These are phyloP conservation scores for Drosophila equinoxialis DNA, from an alignment of 1,140 invertebrate species.

Conservation along the genomic window DNA sequence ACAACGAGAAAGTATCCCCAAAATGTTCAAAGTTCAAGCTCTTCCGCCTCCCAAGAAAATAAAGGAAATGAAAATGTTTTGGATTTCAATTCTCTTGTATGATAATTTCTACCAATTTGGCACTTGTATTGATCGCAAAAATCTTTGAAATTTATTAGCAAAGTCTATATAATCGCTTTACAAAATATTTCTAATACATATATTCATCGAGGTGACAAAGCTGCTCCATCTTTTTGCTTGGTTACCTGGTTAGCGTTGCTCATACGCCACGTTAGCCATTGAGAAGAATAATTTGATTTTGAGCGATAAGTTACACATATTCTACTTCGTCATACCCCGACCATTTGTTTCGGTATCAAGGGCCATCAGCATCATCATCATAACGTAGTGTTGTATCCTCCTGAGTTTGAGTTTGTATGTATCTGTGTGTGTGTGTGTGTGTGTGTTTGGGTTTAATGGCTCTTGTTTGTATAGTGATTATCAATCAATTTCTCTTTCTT, in stretches of 20 bases:
- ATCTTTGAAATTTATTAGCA: not conserved
- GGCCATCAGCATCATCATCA: conserved; percentile 13
- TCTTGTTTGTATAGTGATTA: conserved; percentile 49
- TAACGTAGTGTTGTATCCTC: conserved; percentile 13
- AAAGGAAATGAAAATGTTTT: not conserved
- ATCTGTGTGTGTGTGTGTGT: not conserved
- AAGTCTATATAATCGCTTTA: not conserved
- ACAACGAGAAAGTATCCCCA: not conserved
- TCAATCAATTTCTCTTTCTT: conserved; percentile 46
- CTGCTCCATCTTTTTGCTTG: not conserved
- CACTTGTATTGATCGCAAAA: not conserved
- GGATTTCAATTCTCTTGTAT: not conserved
- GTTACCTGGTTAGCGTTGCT: conserved; percentile 3
- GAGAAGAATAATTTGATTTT: conserved; percentile 16
- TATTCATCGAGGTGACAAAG: not conserved
- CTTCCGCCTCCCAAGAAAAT: not conserved
- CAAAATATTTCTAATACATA: not conserved
- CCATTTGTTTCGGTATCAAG: conserved; percentile 6
- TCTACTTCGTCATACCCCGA: not conserved
- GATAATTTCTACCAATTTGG: not conserved
- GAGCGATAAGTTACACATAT: not conserved
- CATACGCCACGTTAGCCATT: not conserved
- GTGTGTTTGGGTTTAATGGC: conserved; percentile 25
- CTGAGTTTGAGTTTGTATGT: conserved; percentile 9
- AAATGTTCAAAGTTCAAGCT: not conserved